Conservation (phyloP, 2,888 invertebrate genomes). For the Teleiodes luculella region DNA sequence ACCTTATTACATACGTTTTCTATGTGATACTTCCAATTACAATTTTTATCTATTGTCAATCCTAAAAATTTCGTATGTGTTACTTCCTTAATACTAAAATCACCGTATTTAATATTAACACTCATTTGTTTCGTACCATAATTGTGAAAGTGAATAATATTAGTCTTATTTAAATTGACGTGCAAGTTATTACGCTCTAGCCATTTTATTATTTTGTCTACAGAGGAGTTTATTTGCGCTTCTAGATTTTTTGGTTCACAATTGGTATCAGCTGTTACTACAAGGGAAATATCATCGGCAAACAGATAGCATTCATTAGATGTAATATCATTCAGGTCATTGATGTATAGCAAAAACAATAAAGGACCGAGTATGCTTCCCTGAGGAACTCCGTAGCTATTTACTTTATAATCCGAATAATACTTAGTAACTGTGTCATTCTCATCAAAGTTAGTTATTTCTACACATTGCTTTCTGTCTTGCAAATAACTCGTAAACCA, state of each 20-base stretch:
- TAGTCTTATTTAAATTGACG: neutral
- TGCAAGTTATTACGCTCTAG: neutral
- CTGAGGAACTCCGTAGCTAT: neutral
- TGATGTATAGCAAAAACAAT: neutral
- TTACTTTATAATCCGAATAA: neutral
- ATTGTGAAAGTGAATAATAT: neutral
- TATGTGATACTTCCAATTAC: neutral
- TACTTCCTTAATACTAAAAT: neutral
- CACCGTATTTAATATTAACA: neutral
- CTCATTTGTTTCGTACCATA: neutral
- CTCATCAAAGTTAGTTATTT: neutral
- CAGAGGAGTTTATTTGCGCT: neutral
- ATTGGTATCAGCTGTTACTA: neutral
- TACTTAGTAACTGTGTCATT: neutral
- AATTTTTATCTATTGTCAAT: neutral
- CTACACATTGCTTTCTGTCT: neutral
- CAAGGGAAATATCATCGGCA: neutral
- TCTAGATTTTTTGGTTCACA: neutral
- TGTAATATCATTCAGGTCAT: neutral
- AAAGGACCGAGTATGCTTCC: neutral
- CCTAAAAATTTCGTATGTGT: neutral
- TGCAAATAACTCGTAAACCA: neutral
- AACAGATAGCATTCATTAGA: neutral
- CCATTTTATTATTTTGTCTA: neutral
- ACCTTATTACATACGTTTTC: neutral